Base-by-base conservation (phyloP, 2,797 vertebrate species). In the Oreochromis mossambicus region DNA sequence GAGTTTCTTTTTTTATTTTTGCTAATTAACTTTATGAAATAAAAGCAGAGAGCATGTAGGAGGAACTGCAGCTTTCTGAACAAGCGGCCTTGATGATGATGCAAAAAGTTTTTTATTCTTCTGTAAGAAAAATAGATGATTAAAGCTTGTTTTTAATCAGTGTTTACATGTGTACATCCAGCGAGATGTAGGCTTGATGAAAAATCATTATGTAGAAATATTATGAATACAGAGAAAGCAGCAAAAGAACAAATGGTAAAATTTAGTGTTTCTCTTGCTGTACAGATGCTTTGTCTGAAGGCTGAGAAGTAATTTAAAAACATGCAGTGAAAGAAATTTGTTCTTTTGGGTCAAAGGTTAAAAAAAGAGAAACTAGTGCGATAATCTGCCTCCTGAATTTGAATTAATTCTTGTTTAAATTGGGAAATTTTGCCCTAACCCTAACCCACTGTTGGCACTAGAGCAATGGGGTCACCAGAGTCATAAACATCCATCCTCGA, bases 21-120 rank as follows among this genome's bases (percentile, higher is more conserved):
- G 43, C 36, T 85, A 82, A 86, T 89, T 84, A 87, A 38, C 56
- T 78, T 88, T 21, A 63, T 87, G 70, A 77, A 76, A 36, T 80
- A 80, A 88, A 83, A 89, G 85, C 61, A 5, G 66, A 43, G 38
- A 68, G 79, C 70, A 54, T 79, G 87, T 26, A 19, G 83, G 80
- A 86, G 68, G 77, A 81, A 19, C 3, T 3, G 19, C 19, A 9
- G 36, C 52, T 61, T 43, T 80, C 32, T 38, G 66, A 83, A 41
- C 7, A 32, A 36, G 46, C 4, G 50, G 56, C 91, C 91, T 92
- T 92, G 80, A 81, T 82, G 63, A 52, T 4, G 3, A 12, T 2
- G 54, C 50, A 51, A 4, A 32, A 85, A 56, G 48, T 54, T 83
- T 75, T 61, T 17, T 46, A 15, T 81, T 58, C 56, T 55, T 43